These are phyloP conservation scores for Cepaea nemoralis DNA, from an alignment of 1,140 invertebrate genomes.

Conservation along the genomic window DNA sequence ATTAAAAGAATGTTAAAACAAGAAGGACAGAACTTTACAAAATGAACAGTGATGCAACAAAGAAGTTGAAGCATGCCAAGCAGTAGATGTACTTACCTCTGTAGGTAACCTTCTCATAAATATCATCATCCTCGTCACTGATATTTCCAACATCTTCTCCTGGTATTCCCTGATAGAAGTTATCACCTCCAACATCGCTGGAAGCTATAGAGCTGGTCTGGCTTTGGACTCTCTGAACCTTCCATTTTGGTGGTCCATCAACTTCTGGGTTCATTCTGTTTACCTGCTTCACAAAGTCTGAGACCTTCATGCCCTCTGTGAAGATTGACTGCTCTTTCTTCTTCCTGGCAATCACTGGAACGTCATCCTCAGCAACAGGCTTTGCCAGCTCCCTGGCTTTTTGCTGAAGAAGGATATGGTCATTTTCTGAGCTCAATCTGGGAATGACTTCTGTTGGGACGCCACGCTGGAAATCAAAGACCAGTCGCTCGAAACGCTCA, in stretches of 20 bases:
- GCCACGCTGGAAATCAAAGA: constrained; percentile 52
- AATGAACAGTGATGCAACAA: no score
- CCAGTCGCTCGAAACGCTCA: constrained; percentile 49
- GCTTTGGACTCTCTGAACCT: constrained; percentile 24
- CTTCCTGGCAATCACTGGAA: constrained; percentile 36
- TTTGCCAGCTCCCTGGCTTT: constrained; percentile 41
- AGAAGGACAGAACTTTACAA: no score
- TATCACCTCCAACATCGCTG: constrained; percentile 37
- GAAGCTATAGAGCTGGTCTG: constrained; percentile 38
- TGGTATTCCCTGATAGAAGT: constrained; percentile 36
- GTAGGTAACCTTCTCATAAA: constrained; percentile 29
- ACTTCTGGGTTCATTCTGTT: constrained; percentile 47
- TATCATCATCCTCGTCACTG: constrained; percentile 36
- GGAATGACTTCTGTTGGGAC: constrained; percentile 44
- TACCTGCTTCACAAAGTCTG: constrained; percentile 52
- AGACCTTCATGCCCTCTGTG: constrained; percentile 49
- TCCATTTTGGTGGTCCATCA: constrained; percentile 35
- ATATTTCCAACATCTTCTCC: constrained; percentile 27
- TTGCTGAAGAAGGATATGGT: constrained; percentile 47
- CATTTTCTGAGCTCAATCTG: constrained; percentile 34
- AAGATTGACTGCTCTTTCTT: constrained; percentile 52
- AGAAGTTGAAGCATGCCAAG: no score
- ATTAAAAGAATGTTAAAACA: no score
- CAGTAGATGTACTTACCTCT: constrained; percentile 21
- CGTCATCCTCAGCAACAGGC: constrained; percentile 4